Evolutionary conservation across 1,140 invertebrate species (phyloP), one percentile per base, ranked within the genome.

Genomic region (Drosophila tropicalis): DNA sequence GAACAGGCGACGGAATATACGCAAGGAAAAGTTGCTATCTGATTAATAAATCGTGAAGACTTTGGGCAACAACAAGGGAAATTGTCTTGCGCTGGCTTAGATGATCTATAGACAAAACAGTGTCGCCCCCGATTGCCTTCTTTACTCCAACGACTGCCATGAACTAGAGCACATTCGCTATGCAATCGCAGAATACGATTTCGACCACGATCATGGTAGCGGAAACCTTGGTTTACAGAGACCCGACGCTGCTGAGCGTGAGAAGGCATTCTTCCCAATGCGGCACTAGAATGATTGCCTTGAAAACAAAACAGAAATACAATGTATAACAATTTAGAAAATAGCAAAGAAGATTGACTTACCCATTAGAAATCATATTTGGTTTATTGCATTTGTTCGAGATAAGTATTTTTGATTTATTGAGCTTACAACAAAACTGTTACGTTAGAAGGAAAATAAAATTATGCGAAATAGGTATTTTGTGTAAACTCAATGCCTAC

Each of bases 61-160:
- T 54, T 62, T 12, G 60, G 47, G 44, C 61, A 71, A 22, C 36
- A 47, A 32, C 62, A 76, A 2, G 15, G 13, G 2, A n/a, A 9
- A 19, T 58, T 17, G 12, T 57, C 29, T 13, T 55, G 1, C 7
- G 3, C 34, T 36, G 71, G n/a, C 15, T 25, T 54, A 40, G 13
- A 15, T 19, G 62, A 61, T 4, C 74, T 74, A 19, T 25, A 17
- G 9, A 79, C 17, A 12, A 79, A 69, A 36, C 77, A 67, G 34
- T 67, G 61, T 17, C 74, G 65, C 22, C 58, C 56, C 5, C 44
- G 54, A 12, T n/a, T 70, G 29, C 47, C 17, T 9, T 17, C 25
- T 12, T 19, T 10, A 15, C 62, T 40, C 25, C 55, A 17, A 0
- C 25, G 40, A 58, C 3, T 39, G 10, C 19, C 34, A 15, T 29